Conservation (phyloP, 1,140 invertebrate genomes). For the Aphelinus atriplicis region DNA sequence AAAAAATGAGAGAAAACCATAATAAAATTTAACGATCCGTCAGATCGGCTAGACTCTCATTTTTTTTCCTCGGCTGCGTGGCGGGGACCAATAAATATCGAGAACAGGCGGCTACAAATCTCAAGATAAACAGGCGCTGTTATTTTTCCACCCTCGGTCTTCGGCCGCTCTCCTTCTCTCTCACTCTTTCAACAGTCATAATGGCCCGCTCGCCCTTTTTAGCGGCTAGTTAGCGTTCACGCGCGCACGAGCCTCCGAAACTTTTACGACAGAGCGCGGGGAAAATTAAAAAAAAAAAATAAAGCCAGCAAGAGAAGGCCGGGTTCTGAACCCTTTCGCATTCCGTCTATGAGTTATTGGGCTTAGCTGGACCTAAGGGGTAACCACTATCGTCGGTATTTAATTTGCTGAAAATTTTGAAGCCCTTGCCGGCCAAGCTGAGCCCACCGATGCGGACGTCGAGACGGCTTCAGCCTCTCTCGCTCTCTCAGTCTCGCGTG, state of each 20-base stretch:
- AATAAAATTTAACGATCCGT: slow-evolving; percentile 64
- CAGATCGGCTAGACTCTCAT: slow-evolving; percentile 41
- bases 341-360: slow-evolving; percentile 58
- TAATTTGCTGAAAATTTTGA: slow-evolving; percentile 53
- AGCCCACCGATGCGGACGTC: too few relatives aligned
- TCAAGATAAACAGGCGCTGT: slow-evolving; percentile 59
- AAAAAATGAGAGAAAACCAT: slow-evolving; percentile 48
- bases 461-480: too few relatives aligned
- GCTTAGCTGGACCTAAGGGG: slow-evolving; percentile 50
- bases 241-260: slow-evolving; percentile 7
- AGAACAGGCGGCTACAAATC: slow-evolving; percentile 60
- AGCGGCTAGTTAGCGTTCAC: slow-evolving; percentile 26
- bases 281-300: slow-evolving; percentile 25
- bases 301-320: slow-evolving; percentile 3
- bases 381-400: slow-evolving; percentile 55
- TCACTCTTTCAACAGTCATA: slow-evolving; percentile 34
- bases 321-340: slow-evolving; percentile 50
- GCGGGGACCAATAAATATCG: slow-evolving; percentile 58
- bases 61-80: neutral
- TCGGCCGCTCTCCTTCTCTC: slow-evolving; percentile 33
- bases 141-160: slow-evolving; percentile 52
- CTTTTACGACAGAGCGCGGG: slow-evolving; percentile 11
- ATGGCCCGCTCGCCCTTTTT: slow-evolving; percentile 29
- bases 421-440: slow-evolving; percentile 33
- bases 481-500: neutral